Evolutionary conservation across 2,888 invertebrate species (phyloP), one percentile per base, ranked within the genome.

Genomic region (Monochamus alternatus): DNA sequence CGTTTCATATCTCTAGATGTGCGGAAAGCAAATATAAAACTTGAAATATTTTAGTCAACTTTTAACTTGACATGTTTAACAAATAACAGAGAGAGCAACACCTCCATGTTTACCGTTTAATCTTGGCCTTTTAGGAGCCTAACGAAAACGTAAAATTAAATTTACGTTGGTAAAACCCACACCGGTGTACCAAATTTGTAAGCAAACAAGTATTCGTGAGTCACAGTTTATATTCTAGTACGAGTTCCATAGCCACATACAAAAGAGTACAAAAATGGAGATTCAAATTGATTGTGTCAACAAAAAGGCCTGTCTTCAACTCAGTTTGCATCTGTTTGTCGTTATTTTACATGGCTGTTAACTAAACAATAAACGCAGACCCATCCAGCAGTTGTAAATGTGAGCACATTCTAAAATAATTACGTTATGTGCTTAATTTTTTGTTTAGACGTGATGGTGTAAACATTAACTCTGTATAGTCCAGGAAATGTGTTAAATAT

Each of bases 131-230:
- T 51, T 51, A 51, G n/a, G 51, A 51, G 51, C 51, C 51, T n/a
- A n/a, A 51, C 9, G 51, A 51, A 51, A 51, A 51, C 51, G 51
- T 51, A n/a, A 51, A 51, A 62, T 62, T 62, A 62, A 63, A 63
- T 63, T 43, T 38, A 12, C 43, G 30, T 5, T 63, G 62, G 62
- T 63, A 63, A 63, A 63, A 63, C 62, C 62, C 62, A 63, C 62
- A 38, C 14, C 38, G 12, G 43, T 4, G 10, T 63, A 32, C 62
- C 38, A 63, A 63, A 63, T 63, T 38, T 43, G 43, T 63, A 63
- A 63, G 62, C 62, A 63, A 63, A 63, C 62, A 63, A 38, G 8
- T 14, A 63, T n/a, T n/a, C 62, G 62, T 63, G 62, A 63, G 62
- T 63, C 62, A 63, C 62, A 63, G 38, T 63, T 63, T 38, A 63